Conservation (phyloP, 2,888 invertebrate genomes). For the Cerceris rybyensis region DNA sequence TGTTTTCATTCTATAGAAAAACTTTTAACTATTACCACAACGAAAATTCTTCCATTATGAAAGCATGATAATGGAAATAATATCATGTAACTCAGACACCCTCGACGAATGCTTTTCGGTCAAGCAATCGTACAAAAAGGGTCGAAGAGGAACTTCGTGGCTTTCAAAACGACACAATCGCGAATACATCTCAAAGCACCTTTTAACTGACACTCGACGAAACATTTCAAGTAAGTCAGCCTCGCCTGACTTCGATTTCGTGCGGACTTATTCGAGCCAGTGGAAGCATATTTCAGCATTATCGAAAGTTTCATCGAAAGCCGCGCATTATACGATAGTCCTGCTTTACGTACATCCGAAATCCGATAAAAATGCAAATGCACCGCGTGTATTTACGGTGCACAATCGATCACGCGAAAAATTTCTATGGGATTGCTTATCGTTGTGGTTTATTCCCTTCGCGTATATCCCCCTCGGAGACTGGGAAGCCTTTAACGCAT, state of each 20-base stretch:
- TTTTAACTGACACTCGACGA: not conserved
- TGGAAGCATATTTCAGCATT: conserved; percentile 39
- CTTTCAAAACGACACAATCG: too few species aligned
- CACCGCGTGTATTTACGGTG: conserved; percentile 28
- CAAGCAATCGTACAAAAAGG: too few species aligned
- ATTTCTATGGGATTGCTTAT: conserved; percentile 23
- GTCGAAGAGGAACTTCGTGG: too few species aligned
- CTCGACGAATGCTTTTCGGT: too few species aligned
- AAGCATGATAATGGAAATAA: too few species aligned
- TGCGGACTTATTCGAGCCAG: conserved; percentile 9
- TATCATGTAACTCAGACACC: too few species aligned
- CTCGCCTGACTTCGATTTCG: conserved; percentile 21
- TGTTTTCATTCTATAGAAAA: too few species aligned
- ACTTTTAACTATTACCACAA: too few species aligned
- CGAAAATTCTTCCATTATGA: too few species aligned
- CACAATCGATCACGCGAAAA: conserved; percentile 48
- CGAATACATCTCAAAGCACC: too few species aligned
- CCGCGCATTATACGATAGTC: conserved; percentile 25
- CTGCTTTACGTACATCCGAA: conserved; percentile 21
- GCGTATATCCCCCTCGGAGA: too few species aligned
- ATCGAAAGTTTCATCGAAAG: conserved; percentile 27
- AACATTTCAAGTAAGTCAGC: not conserved
- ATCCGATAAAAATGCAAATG: conserved; percentile 64
- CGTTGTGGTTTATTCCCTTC: not conserved
- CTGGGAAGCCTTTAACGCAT: too few species aligned